A percentile compares a stretch with the other conserved stretches of the same genome.
Conservation (phyloP, 2,888 invertebrate genomes). For the Lamellibrachia columna region DNA sequence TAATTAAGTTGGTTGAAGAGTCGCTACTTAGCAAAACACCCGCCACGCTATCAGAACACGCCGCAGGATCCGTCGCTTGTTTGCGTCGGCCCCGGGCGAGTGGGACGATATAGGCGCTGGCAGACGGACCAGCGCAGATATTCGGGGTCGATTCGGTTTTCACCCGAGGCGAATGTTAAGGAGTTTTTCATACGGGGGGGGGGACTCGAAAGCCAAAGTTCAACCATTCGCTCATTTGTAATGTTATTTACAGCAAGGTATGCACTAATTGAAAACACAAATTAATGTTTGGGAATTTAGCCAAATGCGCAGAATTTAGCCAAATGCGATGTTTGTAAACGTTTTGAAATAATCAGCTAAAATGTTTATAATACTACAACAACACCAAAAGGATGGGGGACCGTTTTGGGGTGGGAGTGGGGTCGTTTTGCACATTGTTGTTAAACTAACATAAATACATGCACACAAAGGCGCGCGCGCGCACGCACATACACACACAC, state of each 20-base stretch:
- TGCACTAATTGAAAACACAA: not conserved
- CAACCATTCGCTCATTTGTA: not conserved
- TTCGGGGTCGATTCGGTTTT: not conserved
- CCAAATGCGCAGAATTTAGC: not conserved
- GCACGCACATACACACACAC: no score
- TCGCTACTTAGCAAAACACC: slow-evolving; percentile 3
- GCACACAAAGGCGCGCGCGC: no score
- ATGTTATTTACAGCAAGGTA: not conserved
- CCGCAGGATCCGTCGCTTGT: not conserved
- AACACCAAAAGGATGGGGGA: no score
- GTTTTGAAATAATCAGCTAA: not conserved
- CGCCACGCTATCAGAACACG: not conserved
- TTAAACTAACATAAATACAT: no score
- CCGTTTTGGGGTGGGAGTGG: no score
- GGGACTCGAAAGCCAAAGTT: not conserved
- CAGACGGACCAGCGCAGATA: not conserved
- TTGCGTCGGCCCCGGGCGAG: not conserved
- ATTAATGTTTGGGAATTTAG: not conserved
- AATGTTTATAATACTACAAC: not conserved
- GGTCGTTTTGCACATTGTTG: no score
- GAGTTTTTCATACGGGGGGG: not conserved
- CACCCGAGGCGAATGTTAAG: not conserved
- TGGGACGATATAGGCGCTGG: not conserved
- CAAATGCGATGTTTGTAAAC: not conserved
- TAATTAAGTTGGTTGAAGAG: not conserved